phyloP scores from a whole-genome alignment of 2,888 invertebrate species.

The Cancer borealis region DNA sequence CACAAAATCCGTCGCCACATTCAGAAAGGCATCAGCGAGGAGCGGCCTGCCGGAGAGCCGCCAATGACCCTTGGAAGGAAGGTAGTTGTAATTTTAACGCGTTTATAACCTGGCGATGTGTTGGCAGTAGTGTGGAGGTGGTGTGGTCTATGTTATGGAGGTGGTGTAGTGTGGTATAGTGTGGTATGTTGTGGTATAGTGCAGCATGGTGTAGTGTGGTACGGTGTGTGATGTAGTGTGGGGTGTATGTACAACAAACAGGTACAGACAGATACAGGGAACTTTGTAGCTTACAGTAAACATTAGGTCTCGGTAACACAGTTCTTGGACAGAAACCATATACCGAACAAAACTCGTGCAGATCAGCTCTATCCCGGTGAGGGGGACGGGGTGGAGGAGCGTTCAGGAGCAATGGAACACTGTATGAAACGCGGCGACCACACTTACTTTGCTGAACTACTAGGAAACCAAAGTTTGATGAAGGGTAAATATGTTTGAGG shows the following conservation, averaged over 20 bases:
- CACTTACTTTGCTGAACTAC: neutral
- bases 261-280: neutral
- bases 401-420: neutral
- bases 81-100: neutral
- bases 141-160: neutral
- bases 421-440: too few relatives aligned
- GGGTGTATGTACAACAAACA: neutral
- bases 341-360: too few relatives aligned
- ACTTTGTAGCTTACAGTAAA: too few relatives aligned
- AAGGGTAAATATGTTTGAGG: neutral
- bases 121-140: neutral
- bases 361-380: neutral
- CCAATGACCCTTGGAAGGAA: neutral
- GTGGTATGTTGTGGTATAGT: too few relatives aligned
- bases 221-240: neutral
- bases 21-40: neutral
- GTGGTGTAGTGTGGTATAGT: neutral
- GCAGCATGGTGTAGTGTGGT: too few relatives aligned
- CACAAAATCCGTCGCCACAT: neutral
- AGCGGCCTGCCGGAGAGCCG: neutral
- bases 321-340: too few relatives aligned
- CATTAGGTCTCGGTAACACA: too few relatives aligned
- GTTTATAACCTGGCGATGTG: neutral
- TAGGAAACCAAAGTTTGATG: neutral
- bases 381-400: too few relatives aligned